Evolutionary conservation across 2,888 invertebrate genomes (phyloP).

Genomic region (Galerucella calmariensis): DNA sequence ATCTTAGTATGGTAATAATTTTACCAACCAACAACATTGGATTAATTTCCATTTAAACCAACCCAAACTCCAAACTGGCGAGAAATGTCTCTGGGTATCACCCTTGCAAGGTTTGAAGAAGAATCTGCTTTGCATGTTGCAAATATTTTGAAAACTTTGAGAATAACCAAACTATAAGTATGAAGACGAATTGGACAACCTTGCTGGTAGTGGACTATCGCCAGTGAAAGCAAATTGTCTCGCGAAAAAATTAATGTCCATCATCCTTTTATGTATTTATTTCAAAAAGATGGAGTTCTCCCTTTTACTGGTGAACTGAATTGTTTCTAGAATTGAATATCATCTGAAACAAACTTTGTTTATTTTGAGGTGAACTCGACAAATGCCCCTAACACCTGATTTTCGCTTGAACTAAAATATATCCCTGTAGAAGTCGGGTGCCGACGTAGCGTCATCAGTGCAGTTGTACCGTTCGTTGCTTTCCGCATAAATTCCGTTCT

Average conservation of each 20-base stretch:
- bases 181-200: constrained; percentile 53
- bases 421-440: constrained; percentile 12
- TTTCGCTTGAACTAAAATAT: not conserved
- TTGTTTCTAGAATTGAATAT: not conserved
- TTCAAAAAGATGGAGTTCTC: constrained; percentile 31
- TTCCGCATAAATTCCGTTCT: constrained; percentile 38
- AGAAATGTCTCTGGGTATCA: constrained; percentile 42
- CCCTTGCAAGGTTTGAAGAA: constrained; percentile 43
- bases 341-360: no score
- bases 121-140: constrained; percentile 46
- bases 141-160: constrained; percentile 49
- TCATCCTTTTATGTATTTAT: constrained; percentile 39
- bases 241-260: not conserved
- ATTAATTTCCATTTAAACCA: constrained; percentile 42
- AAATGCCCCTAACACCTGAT: not conserved
- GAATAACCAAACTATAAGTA: constrained; percentile 44
- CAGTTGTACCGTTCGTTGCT: constrained; percentile 31
- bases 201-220: constrained; percentile 46
- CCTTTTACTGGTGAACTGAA: constrained; percentile 34
- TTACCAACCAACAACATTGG: constrained; percentile 52
- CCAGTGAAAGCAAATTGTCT: constrained; percentile 3
- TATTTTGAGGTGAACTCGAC: no score
- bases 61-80: constrained; percentile 31
- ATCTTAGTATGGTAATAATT: constrained; percentile 50
- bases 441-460: constrained; percentile 9